Base-by-base conservation (phyloP, 2,113 vertebrate genomes). In the Ictalurus punctatus region DNA sequence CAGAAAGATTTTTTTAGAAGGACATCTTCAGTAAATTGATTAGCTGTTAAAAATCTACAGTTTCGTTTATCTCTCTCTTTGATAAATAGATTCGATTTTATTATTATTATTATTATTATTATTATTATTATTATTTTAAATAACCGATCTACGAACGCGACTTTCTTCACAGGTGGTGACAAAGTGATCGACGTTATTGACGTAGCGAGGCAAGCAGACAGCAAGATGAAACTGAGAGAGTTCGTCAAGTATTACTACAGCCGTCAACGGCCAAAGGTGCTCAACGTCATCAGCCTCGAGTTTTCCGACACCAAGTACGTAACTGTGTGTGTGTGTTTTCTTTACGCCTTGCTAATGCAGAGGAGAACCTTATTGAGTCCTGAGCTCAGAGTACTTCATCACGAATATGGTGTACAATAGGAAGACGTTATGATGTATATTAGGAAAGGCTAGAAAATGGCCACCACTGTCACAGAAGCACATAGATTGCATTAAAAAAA, bases 251-350 rank as follows among this genome's bases (percentile, higher is more conserved):
- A 99, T 95, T 99, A 97, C 95, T 98, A 93, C 93, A 97, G 95
- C 79, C 94, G 96, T 84, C 95, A 97, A 80, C 96, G 97, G 93
- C 97, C 98, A 76, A 99, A 99, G 94, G 98, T 99, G 92, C 96
- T 99, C 94, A 99, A 99, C 93, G 97, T 99, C 94, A 99, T 99
- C 96, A 99, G 98, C 95, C 96, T 99, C 93, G 98, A 99, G 95
- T 99, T 99, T 94, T 99, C 98, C 0, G 98, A 99, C 94, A 98
- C 97, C 16, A 99, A 97, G 98, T 99, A 94, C 97, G 98, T 95
- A 16, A 8, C 21, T 0, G 48, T 16, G 76, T n/a, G 13, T 16
- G 48, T 52, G 48, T 48, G 48, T 48, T 7, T 48, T 6, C 44
- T 48, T 48, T 48, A 30, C 2, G 58, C 27, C 25, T 12, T 44